Evolutionary conservation across 37 sponge, comb jelly and placozoan species (phyloP).

Genomic region (Eunapius fragilis): DNA sequence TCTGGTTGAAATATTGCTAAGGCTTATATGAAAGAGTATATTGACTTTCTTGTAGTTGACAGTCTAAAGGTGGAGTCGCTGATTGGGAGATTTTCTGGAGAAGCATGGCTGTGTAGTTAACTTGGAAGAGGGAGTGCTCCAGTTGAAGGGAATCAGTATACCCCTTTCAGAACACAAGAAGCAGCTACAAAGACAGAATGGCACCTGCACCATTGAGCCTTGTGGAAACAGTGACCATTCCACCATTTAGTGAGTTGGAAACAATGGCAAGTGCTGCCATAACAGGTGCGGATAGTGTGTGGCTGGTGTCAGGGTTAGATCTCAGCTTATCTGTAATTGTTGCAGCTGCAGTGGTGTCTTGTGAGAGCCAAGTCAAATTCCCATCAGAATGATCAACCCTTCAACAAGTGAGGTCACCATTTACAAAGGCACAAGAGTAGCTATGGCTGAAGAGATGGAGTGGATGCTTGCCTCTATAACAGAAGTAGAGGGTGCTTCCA

Average conservation of each 20-base stretch:
- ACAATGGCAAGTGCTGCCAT: not conserved
- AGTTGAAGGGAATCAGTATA: not conserved
- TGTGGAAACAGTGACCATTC: conserved; percentile 14
- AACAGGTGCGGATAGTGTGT: not conserved
- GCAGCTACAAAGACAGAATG: too few species aligned
- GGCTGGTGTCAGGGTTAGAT: not conserved
- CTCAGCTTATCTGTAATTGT: not conserved
- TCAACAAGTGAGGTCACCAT: not conserved
- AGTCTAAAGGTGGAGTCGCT: too few species aligned
- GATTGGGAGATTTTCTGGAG: conserved; percentile 36
- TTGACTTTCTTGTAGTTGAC: too few species aligned
- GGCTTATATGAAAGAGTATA: too few species aligned
- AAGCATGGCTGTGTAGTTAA: conserved; percentile 16
- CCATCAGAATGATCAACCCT: conserved; percentile 19
- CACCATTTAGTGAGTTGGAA: conserved; percentile 27
- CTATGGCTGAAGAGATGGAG: not conserved
- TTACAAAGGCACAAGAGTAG: conserved; percentile 10
- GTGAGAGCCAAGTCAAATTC: not conserved
- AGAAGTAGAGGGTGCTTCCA: too few species aligned
- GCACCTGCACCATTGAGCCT: too few species aligned
- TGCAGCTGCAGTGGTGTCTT: too few species aligned
- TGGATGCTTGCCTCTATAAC: too few species aligned
- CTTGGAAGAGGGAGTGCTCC: conserved; percentile 16
- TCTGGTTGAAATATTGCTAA: too few species aligned
- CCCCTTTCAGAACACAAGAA: conserved; percentile 6